Percentiles rank a stretch among this genome's conserved stretches.
These are phyloP conservation scores for Rhea pennata DNA, from an alignment of 2,113 vertebrate species.

Conservation along the genomic window DNA sequence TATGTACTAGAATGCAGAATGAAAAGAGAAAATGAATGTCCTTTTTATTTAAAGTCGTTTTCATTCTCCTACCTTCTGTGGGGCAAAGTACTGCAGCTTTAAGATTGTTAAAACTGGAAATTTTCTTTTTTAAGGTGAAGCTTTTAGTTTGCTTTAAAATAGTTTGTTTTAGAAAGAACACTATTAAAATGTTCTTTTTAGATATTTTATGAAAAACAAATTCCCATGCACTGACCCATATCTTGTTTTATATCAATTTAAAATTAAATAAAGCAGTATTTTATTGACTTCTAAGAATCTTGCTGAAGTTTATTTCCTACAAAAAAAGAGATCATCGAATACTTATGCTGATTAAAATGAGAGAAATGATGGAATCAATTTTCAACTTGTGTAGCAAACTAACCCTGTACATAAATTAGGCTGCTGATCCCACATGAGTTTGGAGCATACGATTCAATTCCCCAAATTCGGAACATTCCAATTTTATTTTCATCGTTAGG, in stretches of 20 bases:
- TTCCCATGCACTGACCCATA: not conserved
- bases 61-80: not conserved
- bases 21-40: not conserved
- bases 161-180: not conserved
- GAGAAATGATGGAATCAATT: not conserved
- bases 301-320: not conserved
- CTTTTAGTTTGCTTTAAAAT: not conserved
- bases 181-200: not conserved
- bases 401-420: not conserved
- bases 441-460: not conserved
- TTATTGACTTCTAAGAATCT: not conserved
- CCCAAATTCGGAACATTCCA: not conserved
- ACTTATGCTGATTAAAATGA: not conserved
- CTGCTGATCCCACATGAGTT: not conserved
- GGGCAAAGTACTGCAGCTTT: not conserved
- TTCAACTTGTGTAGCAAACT: fast-evolving
- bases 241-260: fast-evolving
- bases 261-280: not conserved
- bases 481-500: not conserved
- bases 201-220: not conserved
- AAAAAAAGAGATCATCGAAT: not conserved
- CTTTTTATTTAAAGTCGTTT: not conserved
- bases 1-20: not conserved
- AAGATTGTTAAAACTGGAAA: not conserved
- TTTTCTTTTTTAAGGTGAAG: not conserved